Conservation (phyloP, 2,113 vertebrate genomes). For the Beaufortia kweichowensis region DNA sequence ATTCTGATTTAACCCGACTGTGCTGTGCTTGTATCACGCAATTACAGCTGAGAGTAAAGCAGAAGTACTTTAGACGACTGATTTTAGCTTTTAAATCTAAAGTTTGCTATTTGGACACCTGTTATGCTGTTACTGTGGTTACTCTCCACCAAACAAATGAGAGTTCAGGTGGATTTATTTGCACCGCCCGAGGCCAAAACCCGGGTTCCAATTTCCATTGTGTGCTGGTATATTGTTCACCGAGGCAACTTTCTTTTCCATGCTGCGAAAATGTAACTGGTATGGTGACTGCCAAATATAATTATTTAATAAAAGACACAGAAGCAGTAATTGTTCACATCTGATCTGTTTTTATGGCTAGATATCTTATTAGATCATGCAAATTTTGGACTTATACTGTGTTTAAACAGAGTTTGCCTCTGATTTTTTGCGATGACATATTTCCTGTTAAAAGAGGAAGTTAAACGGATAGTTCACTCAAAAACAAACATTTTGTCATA, state of each 20-base stretch:
- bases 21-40: background rate
- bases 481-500: no score
- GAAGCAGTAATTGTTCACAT: background rate
- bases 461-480: no score
- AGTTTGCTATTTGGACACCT: background rate
- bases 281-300: background rate
- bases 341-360: background rate
- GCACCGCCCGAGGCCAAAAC: background rate
- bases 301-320: background rate
- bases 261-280: background rate
- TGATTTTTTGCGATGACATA: no score
- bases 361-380: background rate
- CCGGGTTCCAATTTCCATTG: background rate
- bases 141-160: background rate
- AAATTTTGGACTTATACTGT: no score
- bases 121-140: constrained; percentile 4
- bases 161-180: background rate
- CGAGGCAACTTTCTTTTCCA: background rate
- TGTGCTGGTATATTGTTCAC: constrained; percentile 1
- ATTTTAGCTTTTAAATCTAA: background rate
- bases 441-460: no score
- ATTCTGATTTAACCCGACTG: background rate
- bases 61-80: background rate
- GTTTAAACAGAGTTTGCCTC: no score
- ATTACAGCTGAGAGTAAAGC: background rate